Evolutionary conservation across 2,113 vertebrate genomes (phyloP).

Genomic region (Ciconia stormi): DNA sequence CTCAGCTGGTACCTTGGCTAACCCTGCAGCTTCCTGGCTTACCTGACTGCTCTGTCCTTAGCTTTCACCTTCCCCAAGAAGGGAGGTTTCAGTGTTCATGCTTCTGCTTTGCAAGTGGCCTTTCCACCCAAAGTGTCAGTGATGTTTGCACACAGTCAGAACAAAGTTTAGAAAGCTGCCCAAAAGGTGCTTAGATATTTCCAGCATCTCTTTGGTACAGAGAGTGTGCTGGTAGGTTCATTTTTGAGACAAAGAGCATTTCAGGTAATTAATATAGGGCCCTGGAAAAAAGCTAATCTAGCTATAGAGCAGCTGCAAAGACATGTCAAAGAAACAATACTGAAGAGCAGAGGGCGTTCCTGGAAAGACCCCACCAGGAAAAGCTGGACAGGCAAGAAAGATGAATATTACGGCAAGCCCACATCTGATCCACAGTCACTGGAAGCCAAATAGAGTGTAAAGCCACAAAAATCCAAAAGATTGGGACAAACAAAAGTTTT

Average conservation of each 20-base stretch:
- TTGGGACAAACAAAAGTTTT: background rate
- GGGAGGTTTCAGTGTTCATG: background rate
- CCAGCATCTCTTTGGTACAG: background rate
- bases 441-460: background rate
- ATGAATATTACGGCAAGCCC: background rate
- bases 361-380: background rate
- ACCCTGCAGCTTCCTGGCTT: background rate
- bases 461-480: background rate
- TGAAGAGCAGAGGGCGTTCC: background rate
- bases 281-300: background rate
- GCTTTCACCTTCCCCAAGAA: background rate
- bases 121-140: background rate
- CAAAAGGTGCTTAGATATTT: background rate
- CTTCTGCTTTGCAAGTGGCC: background rate
- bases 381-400: background rate
- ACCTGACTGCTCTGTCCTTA: background rate
- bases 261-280: background rate
- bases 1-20: background rate
- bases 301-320: background rate
- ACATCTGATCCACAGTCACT: background rate
- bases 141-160: background rate
- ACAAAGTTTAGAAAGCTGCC: background rate
- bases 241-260: background rate
- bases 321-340: background rate
- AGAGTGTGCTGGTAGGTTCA: background rate